Evolutionary conservation across 2,113 vertebrate species (phyloP).

Genomic region (Gymnarchus niloticus): DNA sequence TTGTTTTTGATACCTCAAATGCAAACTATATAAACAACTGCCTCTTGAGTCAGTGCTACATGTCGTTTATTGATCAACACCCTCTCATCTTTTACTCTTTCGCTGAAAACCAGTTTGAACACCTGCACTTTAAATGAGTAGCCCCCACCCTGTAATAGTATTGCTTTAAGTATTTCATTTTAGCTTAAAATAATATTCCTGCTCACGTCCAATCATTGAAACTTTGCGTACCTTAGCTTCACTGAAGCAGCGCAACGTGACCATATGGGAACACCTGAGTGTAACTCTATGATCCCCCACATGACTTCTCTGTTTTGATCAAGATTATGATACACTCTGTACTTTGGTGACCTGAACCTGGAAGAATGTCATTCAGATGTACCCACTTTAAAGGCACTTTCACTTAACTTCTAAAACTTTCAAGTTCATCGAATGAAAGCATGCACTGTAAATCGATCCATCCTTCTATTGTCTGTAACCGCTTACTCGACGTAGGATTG

Average conservation of each 20-base stretch:
- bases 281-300: constrained; percentile 21
- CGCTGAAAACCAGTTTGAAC: constrained; percentile 20
- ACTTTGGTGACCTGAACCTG: not conserved
- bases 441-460: not conserved
- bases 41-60: not conserved
- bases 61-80: constrained; percentile 2
- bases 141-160: constrained; percentile 35
- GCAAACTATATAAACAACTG: constrained; percentile 28
- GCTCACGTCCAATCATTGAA: constrained; percentile 11
- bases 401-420: not conserved
- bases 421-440: not conserved
- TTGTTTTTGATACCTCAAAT: not conserved
- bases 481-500: not conserved
- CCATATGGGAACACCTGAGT: not conserved
- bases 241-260: not conserved
- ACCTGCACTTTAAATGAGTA: constrained; percentile 43
- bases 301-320: not conserved
- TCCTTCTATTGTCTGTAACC: not conserved
- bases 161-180: constrained; percentile 27
- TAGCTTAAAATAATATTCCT: constrained; percentile 18
- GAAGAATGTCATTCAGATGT: not conserved
- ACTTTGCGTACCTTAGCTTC: constrained; percentile 14
- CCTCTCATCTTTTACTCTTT: constrained; percentile 18
- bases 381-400: not conserved
- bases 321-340: not conserved